Evolutionary conservation across 1,140 invertebrate genomes (phyloP).

Genomic region (Nasonia vitripennis): DNA sequence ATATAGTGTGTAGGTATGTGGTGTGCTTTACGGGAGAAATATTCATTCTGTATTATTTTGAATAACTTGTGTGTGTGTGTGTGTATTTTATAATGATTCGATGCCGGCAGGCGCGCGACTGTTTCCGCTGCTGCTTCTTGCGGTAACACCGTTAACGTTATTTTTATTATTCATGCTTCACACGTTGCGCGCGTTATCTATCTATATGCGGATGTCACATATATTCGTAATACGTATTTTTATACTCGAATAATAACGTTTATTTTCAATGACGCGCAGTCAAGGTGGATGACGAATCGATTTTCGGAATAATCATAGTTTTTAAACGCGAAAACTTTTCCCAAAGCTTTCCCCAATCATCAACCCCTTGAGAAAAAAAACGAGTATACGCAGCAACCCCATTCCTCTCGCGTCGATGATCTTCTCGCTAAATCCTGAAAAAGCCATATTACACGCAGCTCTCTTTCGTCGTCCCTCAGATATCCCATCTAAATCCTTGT

Average conservation of each 20-base stretch:
- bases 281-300: background rate
- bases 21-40: background rate
- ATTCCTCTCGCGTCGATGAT: conserved; percentile 53
- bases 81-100: background rate
- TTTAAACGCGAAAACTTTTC: background rate
- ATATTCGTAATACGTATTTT: background rate
- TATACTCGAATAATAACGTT: background rate
- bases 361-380: conserved; percentile 56
- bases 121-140: too few species aligned
- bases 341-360: conserved; percentile 54
- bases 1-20: background rate
- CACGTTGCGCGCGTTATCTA: background rate
- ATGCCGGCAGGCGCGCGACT: too few species aligned
- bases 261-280: background rate
- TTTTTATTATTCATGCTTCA: conserved; percentile 1
- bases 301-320: background rate
- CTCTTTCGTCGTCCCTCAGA: conserved; percentile 12
- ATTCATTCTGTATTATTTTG: conserved; percentile 5
- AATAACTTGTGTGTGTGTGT: background rate
- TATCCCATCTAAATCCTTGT: conserved; percentile 40
- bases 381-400: background rate
- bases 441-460: conserved; percentile 40
- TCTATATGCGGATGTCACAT: background rate
- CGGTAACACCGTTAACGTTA: background rate
- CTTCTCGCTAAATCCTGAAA: conserved; percentile 54